phyloP scores from a whole-genome alignment of 1,140 invertebrate genomes.

The Harlomillsia oculata region DNA sequence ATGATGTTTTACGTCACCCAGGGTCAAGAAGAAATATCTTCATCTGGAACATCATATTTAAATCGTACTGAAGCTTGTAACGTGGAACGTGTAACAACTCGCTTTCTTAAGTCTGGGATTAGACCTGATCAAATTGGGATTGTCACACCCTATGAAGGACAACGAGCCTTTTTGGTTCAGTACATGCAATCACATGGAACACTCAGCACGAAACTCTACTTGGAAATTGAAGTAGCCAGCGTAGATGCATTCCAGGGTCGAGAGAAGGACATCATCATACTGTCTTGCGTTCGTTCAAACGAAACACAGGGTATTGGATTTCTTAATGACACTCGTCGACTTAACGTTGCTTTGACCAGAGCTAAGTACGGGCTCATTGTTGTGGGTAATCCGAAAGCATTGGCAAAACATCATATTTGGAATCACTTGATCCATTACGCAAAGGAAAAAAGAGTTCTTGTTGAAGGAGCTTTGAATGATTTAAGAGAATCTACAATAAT shows the following conservation, averaged over 20 bases:
- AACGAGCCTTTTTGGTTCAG: constrained; percentile 90
- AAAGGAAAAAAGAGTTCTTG: constrained; percentile 94
- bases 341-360: constrained; percentile 96
- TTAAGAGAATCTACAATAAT: constrained; percentile 84
- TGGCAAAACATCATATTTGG: constrained; percentile 95
- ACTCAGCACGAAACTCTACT: constrained; percentile 90
- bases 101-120: constrained; percentile 86
- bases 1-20: constrained; percentile 99
- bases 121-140: constrained; percentile 99
- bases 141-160: constrained; percentile 96
- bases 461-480: constrained; percentile 96
- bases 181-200: constrained; percentile 99
- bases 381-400: constrained; percentile 96
- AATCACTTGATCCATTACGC: constrained; percentile 96
- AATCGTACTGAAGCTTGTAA: constrained; percentile 97
- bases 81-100: constrained; percentile 93
- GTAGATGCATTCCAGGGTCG: constrained; percentile 97
- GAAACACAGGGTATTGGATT: constrained; percentile 89
- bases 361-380: constrained; percentile 98
- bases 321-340: constrained; percentile 88
- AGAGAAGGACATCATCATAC: constrained; percentile 99
- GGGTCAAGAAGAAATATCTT: constrained; percentile 97
- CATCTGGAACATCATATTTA: constrained; percentile 94
- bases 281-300: constrained; percentile 79
- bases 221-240: constrained; percentile 98